Evolutionary conservation across 2,113 vertebrate genomes (phyloP).

Genomic region (Pelecanus crispus): DNA sequence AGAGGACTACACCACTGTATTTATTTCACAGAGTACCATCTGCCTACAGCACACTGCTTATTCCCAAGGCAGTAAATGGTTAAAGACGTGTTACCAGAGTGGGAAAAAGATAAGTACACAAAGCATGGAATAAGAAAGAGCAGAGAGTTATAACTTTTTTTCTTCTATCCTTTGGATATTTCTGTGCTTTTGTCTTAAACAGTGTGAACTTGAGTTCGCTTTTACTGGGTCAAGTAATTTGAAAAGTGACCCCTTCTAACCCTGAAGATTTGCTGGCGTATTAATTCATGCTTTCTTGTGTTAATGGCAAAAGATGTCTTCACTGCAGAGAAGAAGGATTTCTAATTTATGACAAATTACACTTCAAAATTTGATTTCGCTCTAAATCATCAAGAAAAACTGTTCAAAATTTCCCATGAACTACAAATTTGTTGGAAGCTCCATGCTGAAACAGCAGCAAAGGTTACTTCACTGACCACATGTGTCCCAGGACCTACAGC

Average conservation of each 20-base stretch:
- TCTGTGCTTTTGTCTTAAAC: background rate
- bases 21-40: background rate
- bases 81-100: background rate
- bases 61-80: background rate
- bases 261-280: background rate
- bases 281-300: background rate
- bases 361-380: background rate
- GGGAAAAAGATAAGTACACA: background rate
- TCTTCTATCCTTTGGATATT: background rate
- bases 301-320: background rate
- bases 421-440: background rate
- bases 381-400: background rate
- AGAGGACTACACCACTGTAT: background rate
- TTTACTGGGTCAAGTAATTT: background rate
- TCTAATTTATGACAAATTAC: background rate
- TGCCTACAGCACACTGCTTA: background rate
- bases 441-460: background rate
- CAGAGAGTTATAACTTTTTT: background rate
- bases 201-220: background rate
- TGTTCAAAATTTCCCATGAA: background rate
- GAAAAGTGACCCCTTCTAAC: background rate
- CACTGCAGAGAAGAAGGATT: background rate
- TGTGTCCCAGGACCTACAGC: too few relatives aligned
- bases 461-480: background rate
- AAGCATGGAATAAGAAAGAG: background rate